Percentiles rank a stretch among this genome's conserved stretches.
Conservation (phyloP, 2,888 invertebrate species). For the Mantis religiosa region DNA sequence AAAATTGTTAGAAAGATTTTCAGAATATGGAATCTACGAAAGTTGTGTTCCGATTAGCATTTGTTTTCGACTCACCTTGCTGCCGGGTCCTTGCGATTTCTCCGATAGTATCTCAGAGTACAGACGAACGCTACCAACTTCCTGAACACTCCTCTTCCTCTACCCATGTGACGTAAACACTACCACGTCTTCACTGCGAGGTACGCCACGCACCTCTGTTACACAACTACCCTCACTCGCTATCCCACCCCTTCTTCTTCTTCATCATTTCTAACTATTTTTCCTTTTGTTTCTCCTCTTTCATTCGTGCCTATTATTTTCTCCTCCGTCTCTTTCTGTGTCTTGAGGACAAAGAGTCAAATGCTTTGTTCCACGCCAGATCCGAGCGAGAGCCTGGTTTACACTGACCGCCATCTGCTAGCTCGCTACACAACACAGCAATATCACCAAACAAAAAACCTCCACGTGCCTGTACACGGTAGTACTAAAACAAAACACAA, state of each 20-base stretch:
- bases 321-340: not conserved
- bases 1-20: too few species aligned
- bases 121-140: slow-evolving; percentile 26
- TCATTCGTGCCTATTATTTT: not conserved
- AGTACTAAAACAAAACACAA: too few species aligned
- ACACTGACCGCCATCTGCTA: not conserved
- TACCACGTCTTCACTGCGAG: not conserved
- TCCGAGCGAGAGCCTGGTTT: not conserved
- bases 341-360: not conserved
- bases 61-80: not conserved
- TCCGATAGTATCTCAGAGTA: not conserved
- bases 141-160: slow-evolving; percentile 21
- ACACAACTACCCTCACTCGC: not conserved
- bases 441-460: too few species aligned
- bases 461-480: too few species aligned
- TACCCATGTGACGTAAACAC: slow-evolving; percentile 18
- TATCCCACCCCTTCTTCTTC: not conserved
- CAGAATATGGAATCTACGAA: too few species aligned
- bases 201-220: not conserved
- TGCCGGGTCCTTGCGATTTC: not conserved
- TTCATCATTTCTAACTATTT: not conserved
- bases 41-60: too few species aligned
- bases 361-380: not conserved
- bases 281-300: not conserved
- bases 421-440: too few species aligned